Conservation (phyloP, 1,140 invertebrate genomes). For the Solenopsis fugax region DNA sequence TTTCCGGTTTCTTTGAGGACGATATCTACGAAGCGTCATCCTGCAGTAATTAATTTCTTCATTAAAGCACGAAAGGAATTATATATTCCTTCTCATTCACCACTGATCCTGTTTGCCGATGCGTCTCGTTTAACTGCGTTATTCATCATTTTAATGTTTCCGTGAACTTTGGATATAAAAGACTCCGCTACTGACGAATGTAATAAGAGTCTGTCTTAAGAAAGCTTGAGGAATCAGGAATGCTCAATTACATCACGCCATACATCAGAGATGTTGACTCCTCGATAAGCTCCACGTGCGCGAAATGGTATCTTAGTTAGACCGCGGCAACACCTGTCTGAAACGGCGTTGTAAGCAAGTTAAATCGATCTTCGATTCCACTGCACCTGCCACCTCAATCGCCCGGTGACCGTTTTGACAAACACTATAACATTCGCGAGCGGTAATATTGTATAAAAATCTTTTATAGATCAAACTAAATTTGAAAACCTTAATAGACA, state of each 20-base stretch:
- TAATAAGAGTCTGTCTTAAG: conserved; percentile 24
- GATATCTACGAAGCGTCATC: neutral
- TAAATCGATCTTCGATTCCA: conserved; percentile 53
- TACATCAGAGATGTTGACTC: conserved; percentile 49
- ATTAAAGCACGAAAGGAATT: conserved; percentile 36
- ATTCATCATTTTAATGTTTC: conserved; percentile 21
- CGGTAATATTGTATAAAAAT: conserved; percentile 23
- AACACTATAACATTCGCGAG: neutral
- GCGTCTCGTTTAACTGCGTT: conserved; percentile 9
- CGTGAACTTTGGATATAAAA: neutral
- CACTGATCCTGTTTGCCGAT: neutral
- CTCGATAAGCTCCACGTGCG: conserved; percentile 9
- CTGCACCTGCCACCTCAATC: conserved; percentile 1
- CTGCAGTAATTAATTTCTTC: conserved; percentile 41
- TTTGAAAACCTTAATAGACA: neutral
- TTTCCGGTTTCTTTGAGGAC: conserved; percentile 4
- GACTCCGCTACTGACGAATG: neutral
- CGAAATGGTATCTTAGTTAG: conserved; percentile 55
- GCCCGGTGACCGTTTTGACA: conserved; percentile 6
- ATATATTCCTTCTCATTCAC: conserved; percentile 16
- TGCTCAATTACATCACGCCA: conserved; percentile 39
- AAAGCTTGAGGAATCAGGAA: conserved; percentile 25
- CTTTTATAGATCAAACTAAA: neutral
- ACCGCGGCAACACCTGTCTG: conserved; percentile 30
- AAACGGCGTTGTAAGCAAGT: conserved; percentile 49